These are phyloP conservation scores for Aphelinus certus DNA, from an alignment of 1,140 invertebrate species.

Conservation along the genomic window DNA sequence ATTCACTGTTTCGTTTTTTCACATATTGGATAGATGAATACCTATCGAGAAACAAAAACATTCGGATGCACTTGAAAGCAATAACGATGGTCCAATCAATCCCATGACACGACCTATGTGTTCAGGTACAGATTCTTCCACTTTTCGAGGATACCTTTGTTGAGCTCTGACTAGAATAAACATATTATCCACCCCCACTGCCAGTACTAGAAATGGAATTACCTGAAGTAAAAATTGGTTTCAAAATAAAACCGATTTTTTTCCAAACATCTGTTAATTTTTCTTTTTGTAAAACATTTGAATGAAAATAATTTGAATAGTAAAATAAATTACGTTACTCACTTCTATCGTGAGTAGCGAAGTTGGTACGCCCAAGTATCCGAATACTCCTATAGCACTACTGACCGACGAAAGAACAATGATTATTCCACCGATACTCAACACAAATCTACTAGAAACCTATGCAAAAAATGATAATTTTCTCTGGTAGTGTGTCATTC, in stretches of 20 bases:
- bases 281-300: no score
- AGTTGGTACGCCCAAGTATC: constrained; percentile 87
- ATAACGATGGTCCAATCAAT: constrained; percentile 93
- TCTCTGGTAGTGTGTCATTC: no score
- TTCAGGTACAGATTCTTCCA: constrained; percentile 80
- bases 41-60: constrained; percentile 95
- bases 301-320: no score
- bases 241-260: constrained; percentile 49
- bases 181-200: constrained; percentile 99
- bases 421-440: constrained; percentile 87
- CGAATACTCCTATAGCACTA: constrained; percentile 93
- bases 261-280: no score
- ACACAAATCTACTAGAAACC: constrained; percentile 28
- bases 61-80: constrained; percentile 92
- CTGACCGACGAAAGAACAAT: constrained; percentile 92
- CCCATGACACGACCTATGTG: constrained; percentile 91
- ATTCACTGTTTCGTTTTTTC: no score
- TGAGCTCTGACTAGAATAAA: constrained; percentile 95
- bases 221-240: constrained; percentile 69
- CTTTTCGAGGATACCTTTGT: constrained; percentile 73
- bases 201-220: constrained; percentile 96
- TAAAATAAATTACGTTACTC: background rate
- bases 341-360: constrained; percentile 96
- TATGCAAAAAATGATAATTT: background rate
- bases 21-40: no score